Percentiles rank a stretch among this genome's conserved stretches.
Conservation (phyloP, 2,888 invertebrate species). For the Parelbella ahira region DNA sequence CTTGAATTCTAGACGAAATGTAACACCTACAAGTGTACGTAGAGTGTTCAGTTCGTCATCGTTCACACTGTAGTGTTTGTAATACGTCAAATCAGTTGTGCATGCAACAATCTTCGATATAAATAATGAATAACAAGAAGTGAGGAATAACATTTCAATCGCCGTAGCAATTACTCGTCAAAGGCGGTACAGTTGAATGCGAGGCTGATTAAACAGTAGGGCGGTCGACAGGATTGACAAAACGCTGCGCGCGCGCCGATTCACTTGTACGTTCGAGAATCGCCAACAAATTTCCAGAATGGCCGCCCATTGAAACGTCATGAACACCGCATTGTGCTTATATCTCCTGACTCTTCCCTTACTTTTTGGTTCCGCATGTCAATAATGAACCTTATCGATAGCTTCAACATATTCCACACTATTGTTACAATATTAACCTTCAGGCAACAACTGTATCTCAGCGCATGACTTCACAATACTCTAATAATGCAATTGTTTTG, state of each 20-base stretch:
- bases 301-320: constrained; percentile 74
- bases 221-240: constrained; percentile 72
- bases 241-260: constrained; percentile 63
- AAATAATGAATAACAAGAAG: constrained; percentile 34
- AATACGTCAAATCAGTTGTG: too few relatives aligned
- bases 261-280: constrained; percentile 42
- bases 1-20: too few relatives aligned
- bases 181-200: constrained; percentile 76
- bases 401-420: constrained; percentile 21
- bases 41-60: too few relatives aligned
- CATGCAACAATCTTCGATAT: too few relatives aligned
- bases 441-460: constrained; percentile 21
- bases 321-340: constrained; percentile 55
- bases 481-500: constrained; percentile 13
- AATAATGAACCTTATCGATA: constrained; percentile 26
- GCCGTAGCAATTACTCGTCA: constrained; percentile 73
- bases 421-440: constrained; percentile 21
- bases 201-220: constrained; percentile 71
- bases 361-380: constrained; percentile 25
- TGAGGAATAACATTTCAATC: constrained; percentile 64
- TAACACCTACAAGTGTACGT: too few relatives aligned
- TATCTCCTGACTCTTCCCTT: constrained; percentile 35
- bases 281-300: constrained; percentile 70
- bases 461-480: constrained; percentile 10
- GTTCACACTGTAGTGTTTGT: too few relatives aligned